Base-by-base conservation (phyloP, 2,797 vertebrate genomes). In the Falco novaeseelandiae region DNA sequence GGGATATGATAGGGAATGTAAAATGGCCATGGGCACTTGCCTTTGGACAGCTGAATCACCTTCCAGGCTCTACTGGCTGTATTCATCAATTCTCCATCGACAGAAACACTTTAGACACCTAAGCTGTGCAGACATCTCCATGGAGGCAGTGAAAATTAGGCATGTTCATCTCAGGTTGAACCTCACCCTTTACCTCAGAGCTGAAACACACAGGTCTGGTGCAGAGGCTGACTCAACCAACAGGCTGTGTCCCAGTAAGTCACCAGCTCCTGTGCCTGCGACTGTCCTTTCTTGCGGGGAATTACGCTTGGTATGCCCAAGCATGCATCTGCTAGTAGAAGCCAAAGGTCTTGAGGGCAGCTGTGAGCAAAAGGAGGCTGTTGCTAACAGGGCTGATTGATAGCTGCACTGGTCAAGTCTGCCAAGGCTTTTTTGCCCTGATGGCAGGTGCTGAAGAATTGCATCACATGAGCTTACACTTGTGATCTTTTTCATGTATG, bases 81-180 rank as follows among this genome's bases (percentile, higher is more conserved):
- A 34, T 67, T 94, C 23, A 55, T 14, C n/a, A 49, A 3, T 70
- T 69, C 51, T 70, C 10, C 21, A 2, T 36, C 58, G 49, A 55
- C 9, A 46, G 29, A 82, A 72, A 51, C 17, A 74, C 34, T 76
- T 90, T 38, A 55, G 58, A 59, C 8, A 72, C 8, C 15, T 71
- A 34, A 48, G 27, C 54, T 67, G 18, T 79, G 49, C 44, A 58
- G 63, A 38, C 14, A 61, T 9, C 12, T 73, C 73, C 51, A 27
- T 0, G 0, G 78, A 57, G 55, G 63, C 2, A 9, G 22, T 87
- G 29, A 54, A 62, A 87, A 54, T 40, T 58, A 0, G 6, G 8
- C 13, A 17, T 25, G 9, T 16, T 54, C 32, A 14, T 78, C 19
- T 84, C 22, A 58, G n/a, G 46, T 17, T 46, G 29, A 82, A 49